Evolutionary conservation across 2,797 vertebrate genomes (phyloP).

Genomic region (Malurus splendens): DNA sequence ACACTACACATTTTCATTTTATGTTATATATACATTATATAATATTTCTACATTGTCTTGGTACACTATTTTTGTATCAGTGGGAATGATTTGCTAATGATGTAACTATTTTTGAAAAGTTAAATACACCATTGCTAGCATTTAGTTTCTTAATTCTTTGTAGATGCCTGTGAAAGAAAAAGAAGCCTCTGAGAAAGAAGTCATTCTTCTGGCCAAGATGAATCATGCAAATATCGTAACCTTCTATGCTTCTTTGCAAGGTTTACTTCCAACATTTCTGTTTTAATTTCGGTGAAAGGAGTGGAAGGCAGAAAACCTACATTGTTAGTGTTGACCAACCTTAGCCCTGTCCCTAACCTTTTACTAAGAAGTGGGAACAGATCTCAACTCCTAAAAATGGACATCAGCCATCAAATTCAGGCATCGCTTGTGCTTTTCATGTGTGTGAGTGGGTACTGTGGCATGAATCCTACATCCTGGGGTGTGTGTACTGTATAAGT

Average conservation of each 20-base stretch:
- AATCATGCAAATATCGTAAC: conserved; percentile 88
- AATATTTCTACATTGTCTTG: background rate
- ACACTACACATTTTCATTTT: background rate
- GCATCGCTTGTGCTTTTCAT: background rate
- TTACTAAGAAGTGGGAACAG: background rate
- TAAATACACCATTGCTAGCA: background rate
- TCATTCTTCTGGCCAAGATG: conserved; percentile 84
- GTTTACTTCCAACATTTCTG: conserved; percentile 61
- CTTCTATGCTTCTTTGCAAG: conserved; percentile 83
- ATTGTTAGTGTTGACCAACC: background rate
- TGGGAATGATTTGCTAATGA: background rate
- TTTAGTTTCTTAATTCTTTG: conserved; percentile 1
- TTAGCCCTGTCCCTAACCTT: background rate
- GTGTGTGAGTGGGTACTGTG: background rate
- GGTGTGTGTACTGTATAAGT: background rate
- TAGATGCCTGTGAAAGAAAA: conserved; percentile 83
- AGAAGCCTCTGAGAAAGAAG: conserved; percentile 86
- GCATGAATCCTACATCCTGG: background rate
- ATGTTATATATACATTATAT: background rate
- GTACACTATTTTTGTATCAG: background rate
- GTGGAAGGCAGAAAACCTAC: background rate
- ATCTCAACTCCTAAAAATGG: background rate
- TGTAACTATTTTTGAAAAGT: background rate
- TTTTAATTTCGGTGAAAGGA: background rate
- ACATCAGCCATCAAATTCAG: background rate